Base-by-base conservation (phyloP, 30 jellyfish, hydroid and myxozoan genomes). In the Nemopilema nomurai region DNA sequence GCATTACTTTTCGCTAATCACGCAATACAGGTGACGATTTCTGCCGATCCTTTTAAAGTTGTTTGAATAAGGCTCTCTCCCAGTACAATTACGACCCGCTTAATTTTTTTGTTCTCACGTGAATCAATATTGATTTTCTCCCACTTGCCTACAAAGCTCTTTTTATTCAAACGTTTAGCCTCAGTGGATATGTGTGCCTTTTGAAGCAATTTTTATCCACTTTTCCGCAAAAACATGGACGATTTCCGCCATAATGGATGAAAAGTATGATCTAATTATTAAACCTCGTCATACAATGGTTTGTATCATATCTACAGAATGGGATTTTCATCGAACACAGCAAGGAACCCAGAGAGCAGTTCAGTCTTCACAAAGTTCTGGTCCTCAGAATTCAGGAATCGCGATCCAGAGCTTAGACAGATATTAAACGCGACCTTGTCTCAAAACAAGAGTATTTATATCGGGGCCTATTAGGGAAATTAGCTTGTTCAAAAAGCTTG, bases 121-220 rank as follows among this genome's bases (percentile, higher is more conserved):
- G 78, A 31, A 65, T 63, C 77, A 77, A 77, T 77, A 77, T 77
- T 77, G 76, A 77, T 62, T 62, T 62, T 21, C 30, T 33, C 4
- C 33, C 77, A 77, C 76, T 19, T 28, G 49, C 29, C 31, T 23
- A 67, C 76, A 67, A 67, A 67, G 76, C 33, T 19, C 17, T 67
- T 67, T 67, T 21, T 19, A 67, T 67, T 7, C 29, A 30, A n/a
- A 23, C 31, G 33, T 67, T 67, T 67, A 19, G 23, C 76, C 76
- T 28, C 76, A 41, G 76, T 19, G 76, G 76, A 28, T 17, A 67
- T 17, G 76, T 19, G 17, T 30, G 17, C 22, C 51, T 9, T 30
- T 18, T 28, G 72, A 4, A 67, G 51, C 21, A n/a, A 67, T 67
- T 67, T 18, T 23, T 0, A 22, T 22, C 33, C 7, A 67, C 17